Evolutionary conservation across 2,888 invertebrate species (phyloP).

Genomic region (Stenurella melanura): DNA sequence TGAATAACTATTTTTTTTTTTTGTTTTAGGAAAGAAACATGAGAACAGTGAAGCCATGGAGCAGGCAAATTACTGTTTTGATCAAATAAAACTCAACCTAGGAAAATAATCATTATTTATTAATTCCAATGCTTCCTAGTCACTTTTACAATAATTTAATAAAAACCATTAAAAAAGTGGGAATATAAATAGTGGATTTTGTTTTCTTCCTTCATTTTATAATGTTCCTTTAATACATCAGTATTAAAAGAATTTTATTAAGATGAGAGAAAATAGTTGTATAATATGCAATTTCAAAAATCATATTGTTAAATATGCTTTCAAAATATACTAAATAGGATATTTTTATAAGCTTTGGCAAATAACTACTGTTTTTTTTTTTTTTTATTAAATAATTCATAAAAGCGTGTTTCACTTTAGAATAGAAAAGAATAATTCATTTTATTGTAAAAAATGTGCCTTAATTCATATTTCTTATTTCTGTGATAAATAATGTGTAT

Average conservation of each 20-base stretch:
- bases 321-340: too few species aligned
- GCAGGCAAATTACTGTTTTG: constrained; percentile 86
- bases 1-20: constrained; percentile 8
- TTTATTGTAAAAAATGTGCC: too few species aligned
- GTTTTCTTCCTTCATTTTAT: too few species aligned
- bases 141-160: constrained; percentile 11
- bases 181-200: too few species aligned
- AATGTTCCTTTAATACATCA: neutral
- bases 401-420: too few species aligned
- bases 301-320: too few species aligned
- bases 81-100: constrained; percentile 78
- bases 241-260: neutral
- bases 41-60: constrained; percentile 81
- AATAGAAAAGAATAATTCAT: too few species aligned
- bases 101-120: constrained; percentile 55
- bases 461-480: neutral
- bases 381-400: too few species aligned
- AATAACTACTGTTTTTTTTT: too few species aligned
- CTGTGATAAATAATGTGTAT: neutral
- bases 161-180: neutral
- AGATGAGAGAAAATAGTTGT: neutral
- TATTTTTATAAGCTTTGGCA: too few species aligned
- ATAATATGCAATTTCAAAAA: too few species aligned
- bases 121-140: constrained; percentile 24
- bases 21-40: constrained; percentile 76